Base-by-base conservation (phyloP, 2,797 vertebrate genomes). In the Typhlichthys eigenmanni region DNA sequence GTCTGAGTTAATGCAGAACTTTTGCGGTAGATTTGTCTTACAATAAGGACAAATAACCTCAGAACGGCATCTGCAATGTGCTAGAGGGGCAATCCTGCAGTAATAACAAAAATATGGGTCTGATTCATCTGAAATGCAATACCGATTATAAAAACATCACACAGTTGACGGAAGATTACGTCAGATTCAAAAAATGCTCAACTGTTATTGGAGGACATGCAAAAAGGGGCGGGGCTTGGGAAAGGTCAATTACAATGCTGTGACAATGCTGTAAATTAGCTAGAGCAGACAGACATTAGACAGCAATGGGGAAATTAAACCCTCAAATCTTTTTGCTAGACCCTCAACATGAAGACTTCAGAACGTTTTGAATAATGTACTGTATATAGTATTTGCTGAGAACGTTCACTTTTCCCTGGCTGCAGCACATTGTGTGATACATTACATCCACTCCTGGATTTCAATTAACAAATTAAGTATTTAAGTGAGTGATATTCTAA, bases 91-190 rank as follows among this genome's bases (percentile, higher is more conserved):
- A 79, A 80, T 85, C 82, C 81, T 59, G 62, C 50, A 4, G 38
- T 57, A 70, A 75, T 79, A 78, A 78, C 69, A 65, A 51, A 68
- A 74, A 77, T 75, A 74, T 58, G 69, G 80, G 63, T 63, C 76
- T 84, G 75, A 89, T 88, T 84, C 81, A 83, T 84, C 78, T 85
- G 51, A 80, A 83, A 85, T 83, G 72, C 75, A 76, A 81, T 81
- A 76, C 50, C 64, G 78, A 80, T 86, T 85, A 82, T 60, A 75
- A 75, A 68, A 70, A 68, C 71, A 82, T 75, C 24, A 29, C 3
- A 29, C 24, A 29, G 24, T 29, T 29, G 24, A 4, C 24, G 24
- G 24, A 29, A 29, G 24, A 29, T 29, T 29, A 29, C 24, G 24
- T 29, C 24, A 29, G 24, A 29, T 29, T 29, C 24, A 29, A 29